These are phyloP conservation scores for Ashinkailepas kermadecensis DNA, from an alignment of 2,888 invertebrate species.

Conservation along the genomic window DNA sequence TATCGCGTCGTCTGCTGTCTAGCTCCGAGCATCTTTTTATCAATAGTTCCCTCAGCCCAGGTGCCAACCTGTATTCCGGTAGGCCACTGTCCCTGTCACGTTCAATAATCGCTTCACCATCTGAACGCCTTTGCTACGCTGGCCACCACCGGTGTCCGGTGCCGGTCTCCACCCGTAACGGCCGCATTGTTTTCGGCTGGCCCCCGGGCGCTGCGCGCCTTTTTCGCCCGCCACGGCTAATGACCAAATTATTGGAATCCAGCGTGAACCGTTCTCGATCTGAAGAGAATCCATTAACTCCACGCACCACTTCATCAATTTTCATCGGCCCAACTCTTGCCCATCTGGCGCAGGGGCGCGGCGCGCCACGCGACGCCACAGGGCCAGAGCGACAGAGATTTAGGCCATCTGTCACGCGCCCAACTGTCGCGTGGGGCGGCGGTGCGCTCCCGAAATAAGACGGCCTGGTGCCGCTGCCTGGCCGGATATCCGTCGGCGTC, in stretches of 20 bases:
- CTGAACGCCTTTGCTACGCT: no score
- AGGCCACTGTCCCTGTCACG: neutral
- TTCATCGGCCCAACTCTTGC: constrained; percentile 9
- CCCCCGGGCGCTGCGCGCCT: neutral
- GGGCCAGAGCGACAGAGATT: neutral
- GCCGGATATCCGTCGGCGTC: neutral
- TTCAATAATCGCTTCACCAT: no score
- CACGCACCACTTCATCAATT: constrained; percentile 19
- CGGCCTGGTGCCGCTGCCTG: neutral
- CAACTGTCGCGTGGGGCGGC: neutral
- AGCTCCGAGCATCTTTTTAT: no score
- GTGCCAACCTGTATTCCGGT: neutral
- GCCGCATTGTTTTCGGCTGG: neutral
- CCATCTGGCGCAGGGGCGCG: neutral
- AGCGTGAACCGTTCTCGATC: neutral
- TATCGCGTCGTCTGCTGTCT: no score
- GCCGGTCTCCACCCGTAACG: neutral
- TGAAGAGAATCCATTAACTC: constrained; percentile 5
- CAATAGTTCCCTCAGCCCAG: neutral
- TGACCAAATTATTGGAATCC: constrained; percentile 15
- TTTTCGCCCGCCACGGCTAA: neutral
- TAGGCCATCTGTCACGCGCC: neutral
- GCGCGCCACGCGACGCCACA: no score
- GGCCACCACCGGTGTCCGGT: neutral
- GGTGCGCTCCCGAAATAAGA: neutral